Evolutionary conservation across 2,113 vertebrate genomes (phyloP).

Genomic region (Myotis lucifugus): DNA sequence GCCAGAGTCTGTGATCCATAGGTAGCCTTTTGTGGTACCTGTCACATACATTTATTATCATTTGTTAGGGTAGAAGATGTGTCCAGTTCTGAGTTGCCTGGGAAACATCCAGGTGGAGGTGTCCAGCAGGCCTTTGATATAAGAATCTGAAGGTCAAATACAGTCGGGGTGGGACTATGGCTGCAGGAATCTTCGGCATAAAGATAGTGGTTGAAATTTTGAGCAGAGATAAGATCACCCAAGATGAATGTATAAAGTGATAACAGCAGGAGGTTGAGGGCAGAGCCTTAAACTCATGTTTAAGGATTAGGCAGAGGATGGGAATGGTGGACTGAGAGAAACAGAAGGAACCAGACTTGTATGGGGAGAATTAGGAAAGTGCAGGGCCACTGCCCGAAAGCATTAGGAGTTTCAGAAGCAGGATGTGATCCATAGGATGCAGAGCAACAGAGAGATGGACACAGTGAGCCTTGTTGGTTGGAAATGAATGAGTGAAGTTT

Average conservation of each 20-base stretch:
- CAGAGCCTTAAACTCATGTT: neutral
- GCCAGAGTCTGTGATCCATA: neutral
- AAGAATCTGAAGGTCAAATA: neutral
- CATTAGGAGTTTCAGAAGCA: neutral
- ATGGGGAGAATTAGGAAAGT: neutral
- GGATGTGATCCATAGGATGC: too few relatives aligned
- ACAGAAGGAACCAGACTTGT: neutral
- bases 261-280: neutral
- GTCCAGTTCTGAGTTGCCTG: neutral
- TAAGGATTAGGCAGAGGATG: neutral
- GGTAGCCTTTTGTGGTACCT: neutral
- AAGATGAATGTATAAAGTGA: neutral
- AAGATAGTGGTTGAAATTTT: constrained; percentile 1
- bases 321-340: neutral
- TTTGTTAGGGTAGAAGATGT: neutral
- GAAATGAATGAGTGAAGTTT: neutral
- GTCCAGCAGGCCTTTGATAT: neutral
- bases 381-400: too few relatives aligned
- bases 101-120: neutral
- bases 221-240: neutral
- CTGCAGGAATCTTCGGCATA: neutral
- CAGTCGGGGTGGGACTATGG: neutral
- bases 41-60: neutral
- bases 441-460: too few relatives aligned
- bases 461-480: neutral